Conservation (phyloP, 2,113 vertebrate species). For the Acinonyx jubatus region DNA sequence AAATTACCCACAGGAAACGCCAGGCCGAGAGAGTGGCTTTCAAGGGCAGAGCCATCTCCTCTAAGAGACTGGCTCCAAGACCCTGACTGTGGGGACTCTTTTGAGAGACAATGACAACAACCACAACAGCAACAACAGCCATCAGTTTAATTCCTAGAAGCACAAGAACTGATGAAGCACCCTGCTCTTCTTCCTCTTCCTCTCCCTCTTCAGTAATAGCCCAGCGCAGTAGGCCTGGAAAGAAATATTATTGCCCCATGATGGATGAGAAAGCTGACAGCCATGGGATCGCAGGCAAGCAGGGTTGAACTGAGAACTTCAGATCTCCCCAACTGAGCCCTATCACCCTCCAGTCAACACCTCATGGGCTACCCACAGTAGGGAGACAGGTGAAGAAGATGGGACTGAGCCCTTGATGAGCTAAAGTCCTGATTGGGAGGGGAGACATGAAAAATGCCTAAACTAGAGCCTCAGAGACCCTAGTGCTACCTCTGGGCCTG, state of each 20-base stretch:
- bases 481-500: neutral
- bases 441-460: neutral
- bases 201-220: neutral
- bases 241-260: neutral
- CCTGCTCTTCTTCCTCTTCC: neutral
- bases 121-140: neutral
- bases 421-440: neutral
- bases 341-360: no score
- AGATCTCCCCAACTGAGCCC: neutral
- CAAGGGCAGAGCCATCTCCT: conserved; percentile 77
- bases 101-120: conserved; percentile 6
- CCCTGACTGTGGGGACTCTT: conserved; percentile 3
- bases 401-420: neutral
- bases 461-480: neutral
- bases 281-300: neutral
- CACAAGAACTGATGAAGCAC: neutral
- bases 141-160: neutral
- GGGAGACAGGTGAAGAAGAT: neutral
- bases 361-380: neutral
- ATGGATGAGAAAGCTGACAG: neutral
- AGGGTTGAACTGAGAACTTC: neutral
- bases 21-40: conserved; percentile 68
- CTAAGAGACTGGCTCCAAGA: conserved; percentile 49
- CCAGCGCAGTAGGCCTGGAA: neutral
- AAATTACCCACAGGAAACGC: conserved; percentile 79